Evolutionary conservation across 2,888 invertebrate species (phyloP).

Genomic region (Helobdella robusta): DNA sequence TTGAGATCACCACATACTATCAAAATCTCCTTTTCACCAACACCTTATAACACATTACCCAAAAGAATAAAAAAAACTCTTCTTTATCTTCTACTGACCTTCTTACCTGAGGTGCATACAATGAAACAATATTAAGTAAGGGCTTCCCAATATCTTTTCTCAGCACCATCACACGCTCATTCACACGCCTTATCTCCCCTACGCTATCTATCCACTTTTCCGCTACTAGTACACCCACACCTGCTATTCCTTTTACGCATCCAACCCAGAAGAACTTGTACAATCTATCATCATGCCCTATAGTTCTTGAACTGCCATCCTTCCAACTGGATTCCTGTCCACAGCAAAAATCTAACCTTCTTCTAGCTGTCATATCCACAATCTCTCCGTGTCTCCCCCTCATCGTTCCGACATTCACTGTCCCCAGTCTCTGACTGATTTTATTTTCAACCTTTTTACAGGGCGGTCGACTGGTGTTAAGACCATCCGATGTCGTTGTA

Average conservation of each 20-base stretch:
- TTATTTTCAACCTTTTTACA: too few species aligned
- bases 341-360: not conserved
- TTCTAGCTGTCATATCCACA: not conserved
- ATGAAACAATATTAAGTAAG: not conserved
- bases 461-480: too few species aligned
- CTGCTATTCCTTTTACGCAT: not conserved
- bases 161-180: not conserved
- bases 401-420: slow-evolving; percentile 1
- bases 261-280: not conserved
- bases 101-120: not conserved
- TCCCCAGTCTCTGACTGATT: not conserved
- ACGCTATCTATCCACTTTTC: not conserved
- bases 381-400: not conserved
- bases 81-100: not conserved
- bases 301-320: not conserved
- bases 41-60: not conserved
- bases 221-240: slow-evolving; percentile 1
- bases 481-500: too few species aligned
- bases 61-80: not conserved
- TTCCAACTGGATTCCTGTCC: not conserved
- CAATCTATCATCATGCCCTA: too few species aligned
- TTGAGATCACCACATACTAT: not conserved
- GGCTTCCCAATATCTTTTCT: not conserved
- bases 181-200: not conserved
- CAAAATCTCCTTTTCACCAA: not conserved